These are phyloP conservation scores for Drosophila persimilis DNA, from an alignment of 1,140 invertebrate species.

Conservation along the genomic window DNA sequence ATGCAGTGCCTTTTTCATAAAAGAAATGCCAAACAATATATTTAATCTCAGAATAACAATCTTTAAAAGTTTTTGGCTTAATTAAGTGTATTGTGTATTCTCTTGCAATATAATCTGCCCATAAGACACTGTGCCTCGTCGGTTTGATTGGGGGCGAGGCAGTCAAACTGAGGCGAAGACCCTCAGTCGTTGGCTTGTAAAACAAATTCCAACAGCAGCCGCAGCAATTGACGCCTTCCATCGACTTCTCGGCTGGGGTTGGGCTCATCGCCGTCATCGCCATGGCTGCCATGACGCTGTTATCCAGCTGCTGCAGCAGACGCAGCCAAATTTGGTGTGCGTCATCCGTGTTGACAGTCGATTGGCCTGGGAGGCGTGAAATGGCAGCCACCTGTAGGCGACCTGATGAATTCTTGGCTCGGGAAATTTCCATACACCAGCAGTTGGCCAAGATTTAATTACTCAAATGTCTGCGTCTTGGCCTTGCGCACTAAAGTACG, in stretches of 20 bases:
- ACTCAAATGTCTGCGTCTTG: constrained; percentile 55
- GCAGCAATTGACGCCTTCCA: constrained; percentile 25
- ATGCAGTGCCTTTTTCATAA: too few relatives aligned
- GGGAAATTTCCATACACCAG: constrained; percentile 43
- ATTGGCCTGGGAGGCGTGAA: constrained; percentile 49
- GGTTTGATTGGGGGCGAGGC: constrained; percentile 38
- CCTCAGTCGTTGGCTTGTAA: constrained; percentile 37
- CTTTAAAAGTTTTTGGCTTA: too few relatives aligned
- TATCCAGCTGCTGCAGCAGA: constrained; percentile 55
- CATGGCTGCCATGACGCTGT: not conserved
- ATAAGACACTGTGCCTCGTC: constrained; percentile 17
- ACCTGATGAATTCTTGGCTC: constrained; percentile 32
- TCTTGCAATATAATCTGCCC: not conserved
- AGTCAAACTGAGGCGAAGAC: constrained; percentile 27
- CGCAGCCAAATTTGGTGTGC: constrained; percentile 48
- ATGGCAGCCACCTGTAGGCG: constrained; percentile 67
- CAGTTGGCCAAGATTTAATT: constrained; percentile 75
- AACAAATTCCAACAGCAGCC: constrained; percentile 59
- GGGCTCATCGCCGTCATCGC: constrained; percentile 13
- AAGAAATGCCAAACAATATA: too few relatives aligned
- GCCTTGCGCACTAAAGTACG: constrained; percentile 50
- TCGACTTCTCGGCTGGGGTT: constrained; percentile 9
- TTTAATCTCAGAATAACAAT: too few relatives aligned
- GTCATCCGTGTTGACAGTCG: constrained; percentile 65
- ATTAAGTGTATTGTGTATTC: too few relatives aligned